A percentile compares a stretch with the other conserved stretches of the same genome.
These are phyloP conservation scores for Anomalospiza imberbis DNA, from an alignment of 2,797 vertebrate species.

Conservation along the genomic window DNA sequence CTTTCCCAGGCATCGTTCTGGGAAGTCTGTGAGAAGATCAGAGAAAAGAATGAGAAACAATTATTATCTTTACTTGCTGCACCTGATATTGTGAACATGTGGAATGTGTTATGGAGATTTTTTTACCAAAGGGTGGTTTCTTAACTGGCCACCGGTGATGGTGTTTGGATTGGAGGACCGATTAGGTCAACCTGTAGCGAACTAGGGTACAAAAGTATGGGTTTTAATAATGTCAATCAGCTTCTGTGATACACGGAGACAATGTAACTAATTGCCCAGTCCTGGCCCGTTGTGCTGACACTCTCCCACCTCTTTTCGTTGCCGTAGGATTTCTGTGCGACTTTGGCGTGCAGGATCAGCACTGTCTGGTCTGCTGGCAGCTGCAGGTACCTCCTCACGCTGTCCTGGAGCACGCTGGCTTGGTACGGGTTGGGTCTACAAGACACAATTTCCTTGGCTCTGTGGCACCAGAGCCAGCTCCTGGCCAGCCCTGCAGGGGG, in stretches of 20 bases:
- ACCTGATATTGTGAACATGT: neutral
- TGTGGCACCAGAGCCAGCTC: neutral
- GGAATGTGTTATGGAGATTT: neutral
- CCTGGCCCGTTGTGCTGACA: neutral
- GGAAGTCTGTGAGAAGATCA: neutral
- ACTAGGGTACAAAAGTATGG: neutral
- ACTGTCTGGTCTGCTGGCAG: conserved; percentile 82
- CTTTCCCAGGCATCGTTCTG: neutral
- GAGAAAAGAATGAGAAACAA: neutral
- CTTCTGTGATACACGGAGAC: neutral
- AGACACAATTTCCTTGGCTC: neutral
- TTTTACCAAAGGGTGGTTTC: neutral
- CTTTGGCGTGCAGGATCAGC: conserved; percentile 90
- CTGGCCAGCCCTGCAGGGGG: neutral
- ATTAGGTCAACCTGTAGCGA: neutral
- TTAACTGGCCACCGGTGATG: neutral
- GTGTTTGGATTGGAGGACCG: neutral
- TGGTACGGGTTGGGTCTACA: conserved; percentile 56
- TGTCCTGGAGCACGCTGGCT: conserved; percentile 64
- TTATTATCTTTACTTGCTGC: neutral
- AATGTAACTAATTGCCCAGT: neutral
- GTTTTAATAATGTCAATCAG: neutral
- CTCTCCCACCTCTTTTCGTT: conserved; percentile 88
- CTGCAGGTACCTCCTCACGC: conserved; percentile 76
- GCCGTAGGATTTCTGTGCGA: conserved; percentile 95